Evolutionary conservation across 2,888 invertebrate genomes (phyloP).

Genomic region (Cistogaster globosa): DNA sequence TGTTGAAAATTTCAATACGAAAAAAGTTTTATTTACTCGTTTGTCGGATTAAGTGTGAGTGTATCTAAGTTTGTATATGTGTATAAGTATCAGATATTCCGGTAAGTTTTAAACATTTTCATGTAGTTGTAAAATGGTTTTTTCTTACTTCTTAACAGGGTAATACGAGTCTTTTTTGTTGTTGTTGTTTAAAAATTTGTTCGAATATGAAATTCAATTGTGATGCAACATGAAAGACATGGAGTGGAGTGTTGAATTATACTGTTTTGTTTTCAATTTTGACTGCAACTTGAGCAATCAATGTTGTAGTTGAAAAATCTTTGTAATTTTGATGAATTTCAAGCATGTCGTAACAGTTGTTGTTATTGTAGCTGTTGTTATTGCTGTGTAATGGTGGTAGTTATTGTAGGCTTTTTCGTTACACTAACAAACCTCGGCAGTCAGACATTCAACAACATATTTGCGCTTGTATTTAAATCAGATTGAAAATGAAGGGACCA

Average conservation of each 20-base stretch:
- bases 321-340: conserved; percentile 70
- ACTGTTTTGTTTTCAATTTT: conserved; percentile 47
- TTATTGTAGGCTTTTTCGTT: conserved; percentile 41
- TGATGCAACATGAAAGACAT: too few relatives aligned
- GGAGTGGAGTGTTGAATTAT: neutral
- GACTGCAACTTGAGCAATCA: conserved; percentile 67
- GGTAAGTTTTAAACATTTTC: conserved; percentile 41
- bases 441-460: neutral
- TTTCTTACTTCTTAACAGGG: conserved; percentile 21
- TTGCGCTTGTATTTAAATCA: neutral
- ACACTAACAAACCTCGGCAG: conserved; percentile 7
- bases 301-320: conserved; percentile 68
- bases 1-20: conserved; percentile 24
- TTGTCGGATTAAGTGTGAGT: conserved; percentile 9
- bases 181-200: conserved; percentile 37
- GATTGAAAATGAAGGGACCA: neutral
- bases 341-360: conserved; percentile 43
- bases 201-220: conserved; percentile 47
- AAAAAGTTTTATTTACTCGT: conserved; percentile 58
- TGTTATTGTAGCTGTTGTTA: conserved; percentile 12
- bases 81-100: neutral
- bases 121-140: conserved; percentile 20
- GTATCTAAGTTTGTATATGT: neutral
- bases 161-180: neutral
- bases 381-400: conserved; percentile 11